These are phyloP conservation scores for Cyclophora albipunctata DNA, from an alignment of 2,888 invertebrate species.

Conservation along the genomic window DNA sequence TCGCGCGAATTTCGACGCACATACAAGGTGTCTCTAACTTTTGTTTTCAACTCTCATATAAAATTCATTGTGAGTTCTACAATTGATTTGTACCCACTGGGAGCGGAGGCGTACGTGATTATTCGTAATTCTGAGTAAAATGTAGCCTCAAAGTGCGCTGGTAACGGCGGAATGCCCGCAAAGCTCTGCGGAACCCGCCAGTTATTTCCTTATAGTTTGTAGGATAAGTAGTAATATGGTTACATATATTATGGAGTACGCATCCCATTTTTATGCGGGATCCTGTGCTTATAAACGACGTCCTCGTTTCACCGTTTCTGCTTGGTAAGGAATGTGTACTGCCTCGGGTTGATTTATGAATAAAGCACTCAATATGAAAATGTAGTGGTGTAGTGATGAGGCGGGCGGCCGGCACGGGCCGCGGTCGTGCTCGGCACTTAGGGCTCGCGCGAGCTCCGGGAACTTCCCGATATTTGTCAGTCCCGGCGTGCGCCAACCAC, in stretches of 20 bases:
- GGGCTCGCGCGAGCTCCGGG: conserved; percentile 26
- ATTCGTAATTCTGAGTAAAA: conserved; percentile 6
- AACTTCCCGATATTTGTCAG: conserved; percentile 33
- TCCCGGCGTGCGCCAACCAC: conserved; percentile 6
- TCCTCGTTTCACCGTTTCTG: conserved; percentile 16
- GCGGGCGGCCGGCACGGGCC: not conserved
- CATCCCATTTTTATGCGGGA: conserved; percentile 19
- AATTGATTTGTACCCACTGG: conserved; percentile 5
- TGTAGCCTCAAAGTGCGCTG: conserved; percentile 4
- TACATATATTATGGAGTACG: conserved; percentile 11
- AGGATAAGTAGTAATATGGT: conserved; percentile 16
- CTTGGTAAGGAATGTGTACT: conserved; percentile 15
- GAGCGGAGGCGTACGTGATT: conserved; percentile 2
- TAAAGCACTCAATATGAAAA: conserved; percentile 44
- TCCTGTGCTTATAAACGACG: conserved; percentile 18
- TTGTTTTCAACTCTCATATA: conserved; percentile 9
- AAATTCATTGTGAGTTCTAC: conserved; percentile 3
- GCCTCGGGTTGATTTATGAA: conserved; percentile 20
- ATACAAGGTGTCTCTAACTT: conserved; percentile 14
- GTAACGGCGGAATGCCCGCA: conserved; percentile 1
- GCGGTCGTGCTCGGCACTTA: conserved; percentile 29
- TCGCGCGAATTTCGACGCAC: conserved; percentile 18
- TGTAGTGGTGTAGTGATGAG: conserved; percentile 39
- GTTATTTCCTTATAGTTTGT: conserved; percentile 14
- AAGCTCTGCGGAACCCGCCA: conserved; percentile 4